Evolutionary conservation across 2,113 vertebrate species (phyloP).

Genomic region (Scolopax mira): DNA sequence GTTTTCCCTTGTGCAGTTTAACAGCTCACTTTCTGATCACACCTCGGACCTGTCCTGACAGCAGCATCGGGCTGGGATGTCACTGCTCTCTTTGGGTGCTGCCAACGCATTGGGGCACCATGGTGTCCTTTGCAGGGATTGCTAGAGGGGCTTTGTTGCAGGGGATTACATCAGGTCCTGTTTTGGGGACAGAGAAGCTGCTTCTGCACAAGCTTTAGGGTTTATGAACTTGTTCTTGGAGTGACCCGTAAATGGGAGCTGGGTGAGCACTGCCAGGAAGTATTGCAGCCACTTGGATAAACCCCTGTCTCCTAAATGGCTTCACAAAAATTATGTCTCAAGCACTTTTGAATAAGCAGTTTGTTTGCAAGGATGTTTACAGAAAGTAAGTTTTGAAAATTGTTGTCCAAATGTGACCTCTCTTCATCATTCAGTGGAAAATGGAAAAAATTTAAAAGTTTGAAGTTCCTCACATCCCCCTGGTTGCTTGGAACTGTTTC

Average conservation of each 20-base stretch:
- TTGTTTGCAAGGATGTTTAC: not conserved
- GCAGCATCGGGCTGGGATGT: not conserved
- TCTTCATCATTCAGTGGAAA: not conserved
- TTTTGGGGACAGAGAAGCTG: not conserved
- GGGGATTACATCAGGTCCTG: not conserved
- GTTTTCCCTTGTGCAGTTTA: not conserved
- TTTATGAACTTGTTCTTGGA: not conserved
- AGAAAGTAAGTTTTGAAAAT: not conserved
- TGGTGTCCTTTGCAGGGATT: not conserved
- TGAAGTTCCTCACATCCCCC: not conserved
- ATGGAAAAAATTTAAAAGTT: not conserved
- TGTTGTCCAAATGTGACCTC: not conserved
- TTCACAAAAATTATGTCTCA: not conserved
- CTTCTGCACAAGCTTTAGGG: not conserved
- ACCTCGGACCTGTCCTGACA: not conserved
- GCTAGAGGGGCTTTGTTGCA: not conserved
- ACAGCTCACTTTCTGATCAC: not conserved
- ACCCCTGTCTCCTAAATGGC: not conserved
- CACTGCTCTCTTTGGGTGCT: not conserved
- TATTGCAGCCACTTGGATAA: not conserved
- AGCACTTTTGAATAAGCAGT: not conserved
- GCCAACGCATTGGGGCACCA: accelerated
- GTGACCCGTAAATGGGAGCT: not conserved
- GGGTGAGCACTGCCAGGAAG: not conserved
- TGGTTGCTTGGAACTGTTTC: not conserved